Conservation (phyloP, 35 echinoderm and acorn worm genomes). For the Chiridota heheva region DNA sequence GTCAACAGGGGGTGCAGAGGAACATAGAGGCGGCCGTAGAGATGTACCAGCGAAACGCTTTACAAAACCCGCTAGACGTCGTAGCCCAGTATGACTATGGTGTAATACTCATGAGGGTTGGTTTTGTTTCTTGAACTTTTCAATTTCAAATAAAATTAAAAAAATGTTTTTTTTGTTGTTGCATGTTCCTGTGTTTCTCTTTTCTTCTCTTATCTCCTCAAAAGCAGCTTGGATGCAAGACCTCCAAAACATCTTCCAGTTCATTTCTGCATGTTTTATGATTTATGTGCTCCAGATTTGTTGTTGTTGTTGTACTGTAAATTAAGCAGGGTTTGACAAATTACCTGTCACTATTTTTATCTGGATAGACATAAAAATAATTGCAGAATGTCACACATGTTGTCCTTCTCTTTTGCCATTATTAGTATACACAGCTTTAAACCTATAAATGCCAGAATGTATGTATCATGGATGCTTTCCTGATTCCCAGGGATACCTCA, state of each 20-base stretch:
- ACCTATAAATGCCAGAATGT: no score
- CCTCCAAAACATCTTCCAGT: not conserved
- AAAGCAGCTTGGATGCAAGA: no score
- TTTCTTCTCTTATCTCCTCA: not conserved
- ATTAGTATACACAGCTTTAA: no score
- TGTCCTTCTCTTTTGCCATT: no score
- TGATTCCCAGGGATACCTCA: no score
- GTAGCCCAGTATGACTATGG: slow-evolving; percentile 86
- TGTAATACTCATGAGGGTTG: slow-evolving; percentile 81
- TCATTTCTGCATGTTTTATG: not conserved
- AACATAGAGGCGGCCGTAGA: slow-evolving; percentile 76
- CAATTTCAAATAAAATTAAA: not conserved
- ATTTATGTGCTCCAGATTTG: not conserved
- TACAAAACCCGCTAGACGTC: slow-evolving; percentile 54
- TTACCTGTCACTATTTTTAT: no score
- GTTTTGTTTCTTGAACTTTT: slow-evolving; percentile 3
- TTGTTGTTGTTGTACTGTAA: not conserved
- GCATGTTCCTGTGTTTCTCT: not conserved
- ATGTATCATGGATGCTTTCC: no score
- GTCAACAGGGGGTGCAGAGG: slow-evolving; percentile 76
- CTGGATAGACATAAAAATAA: no score
- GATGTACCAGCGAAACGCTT: slow-evolving; percentile 59
- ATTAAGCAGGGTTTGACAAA: no score
- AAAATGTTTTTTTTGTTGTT: not conserved
- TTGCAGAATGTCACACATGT: no score